Evolutionary conservation across 2,113 vertebrate species (phyloP).

Genomic region (Thunnus maccoyii): DNA sequence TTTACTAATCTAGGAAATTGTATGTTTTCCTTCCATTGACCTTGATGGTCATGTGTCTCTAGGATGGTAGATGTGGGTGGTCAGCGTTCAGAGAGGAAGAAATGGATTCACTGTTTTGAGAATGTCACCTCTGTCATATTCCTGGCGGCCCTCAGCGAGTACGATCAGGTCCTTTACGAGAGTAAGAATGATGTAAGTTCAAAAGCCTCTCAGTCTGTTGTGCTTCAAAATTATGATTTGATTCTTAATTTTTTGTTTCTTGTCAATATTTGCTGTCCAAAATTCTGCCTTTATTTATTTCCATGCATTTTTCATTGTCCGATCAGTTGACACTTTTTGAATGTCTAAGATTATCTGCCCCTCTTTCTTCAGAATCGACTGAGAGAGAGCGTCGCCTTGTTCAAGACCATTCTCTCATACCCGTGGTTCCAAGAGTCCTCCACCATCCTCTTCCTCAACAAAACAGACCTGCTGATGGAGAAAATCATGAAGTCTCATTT

Average conservation of each 20-base stretch:
- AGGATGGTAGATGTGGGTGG: constrained; percentile 95
- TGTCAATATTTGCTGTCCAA: neutral
- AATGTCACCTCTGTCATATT: constrained; percentile 92
- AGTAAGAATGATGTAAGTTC: constrained; percentile 85
- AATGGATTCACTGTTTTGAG: constrained; percentile 95
- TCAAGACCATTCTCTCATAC: constrained; percentile 89
- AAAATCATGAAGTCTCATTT: constrained; percentile 90
- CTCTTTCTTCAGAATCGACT: constrained; percentile 87
- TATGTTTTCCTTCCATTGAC: neutral
- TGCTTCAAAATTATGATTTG: neutral
- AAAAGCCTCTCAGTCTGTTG: neutral
- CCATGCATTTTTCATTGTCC: neutral
- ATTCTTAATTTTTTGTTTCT: neutral
- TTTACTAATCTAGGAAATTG: neutral
- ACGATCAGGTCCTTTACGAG: constrained; percentile 91
- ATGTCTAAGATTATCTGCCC: neutral
- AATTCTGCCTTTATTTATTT: neutral
- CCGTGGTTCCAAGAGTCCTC: constrained; percentile 90
- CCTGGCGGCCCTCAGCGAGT: constrained; percentile 91
- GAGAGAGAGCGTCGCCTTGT: constrained; percentile 91
- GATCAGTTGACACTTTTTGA: too few species aligned
- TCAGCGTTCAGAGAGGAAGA: constrained; percentile 91
- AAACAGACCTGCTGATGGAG: constrained; percentile 91
- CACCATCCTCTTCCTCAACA: constrained; percentile 92
- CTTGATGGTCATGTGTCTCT: constrained; percentile 18